phyloP scores from a whole-genome alignment of 2,888 invertebrate species.

The Macrostomum cliftonense region DNA sequence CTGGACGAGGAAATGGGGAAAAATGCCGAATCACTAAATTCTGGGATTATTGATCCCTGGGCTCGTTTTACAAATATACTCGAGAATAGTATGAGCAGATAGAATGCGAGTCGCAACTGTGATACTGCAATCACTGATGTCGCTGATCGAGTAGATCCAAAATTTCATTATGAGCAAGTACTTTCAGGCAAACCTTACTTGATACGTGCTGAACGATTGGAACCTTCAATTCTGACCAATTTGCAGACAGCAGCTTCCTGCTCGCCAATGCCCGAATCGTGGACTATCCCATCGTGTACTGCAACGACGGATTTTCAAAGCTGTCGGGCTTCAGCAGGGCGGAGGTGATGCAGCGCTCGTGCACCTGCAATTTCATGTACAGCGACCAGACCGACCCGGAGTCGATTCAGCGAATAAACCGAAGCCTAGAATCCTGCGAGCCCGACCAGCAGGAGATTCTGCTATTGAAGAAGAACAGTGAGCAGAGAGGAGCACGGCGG shows the following conservation, averaged over 20 bases:
- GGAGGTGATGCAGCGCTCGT: constrained; percentile 55
- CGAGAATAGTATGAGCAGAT: no score
- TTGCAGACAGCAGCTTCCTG: constrained; percentile 93
- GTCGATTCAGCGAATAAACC: constrained; percentile 75
- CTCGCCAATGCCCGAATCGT: constrained; percentile 76
- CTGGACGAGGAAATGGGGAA: no score
- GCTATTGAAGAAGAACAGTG: constrained; percentile 96
- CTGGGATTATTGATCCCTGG: no score
- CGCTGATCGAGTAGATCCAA: no score
- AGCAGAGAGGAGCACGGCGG: no score
- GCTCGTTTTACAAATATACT: no score
- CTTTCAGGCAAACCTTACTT: no score
- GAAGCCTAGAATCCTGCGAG: constrained; percentile 77
- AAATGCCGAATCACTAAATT: no score
- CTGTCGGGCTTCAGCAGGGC: constrained; percentile 95
- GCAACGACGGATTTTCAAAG: constrained; percentile 98
- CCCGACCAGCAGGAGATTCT: constrained; percentile 97
- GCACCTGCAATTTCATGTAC: constrained; percentile 72
- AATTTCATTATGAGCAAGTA: no score
- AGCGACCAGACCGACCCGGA: constrained; percentile 94
- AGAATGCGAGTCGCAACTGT: no score
- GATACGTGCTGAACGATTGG: no score
- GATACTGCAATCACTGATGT: no score
- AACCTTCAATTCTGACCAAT: not conserved
- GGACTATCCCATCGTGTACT: constrained; percentile 98